Evolutionary conservation across 2,797 vertebrate species (phyloP), one percentile per base, ranked within the genome.

Genomic region (Gastrophryne carolinensis): DNA sequence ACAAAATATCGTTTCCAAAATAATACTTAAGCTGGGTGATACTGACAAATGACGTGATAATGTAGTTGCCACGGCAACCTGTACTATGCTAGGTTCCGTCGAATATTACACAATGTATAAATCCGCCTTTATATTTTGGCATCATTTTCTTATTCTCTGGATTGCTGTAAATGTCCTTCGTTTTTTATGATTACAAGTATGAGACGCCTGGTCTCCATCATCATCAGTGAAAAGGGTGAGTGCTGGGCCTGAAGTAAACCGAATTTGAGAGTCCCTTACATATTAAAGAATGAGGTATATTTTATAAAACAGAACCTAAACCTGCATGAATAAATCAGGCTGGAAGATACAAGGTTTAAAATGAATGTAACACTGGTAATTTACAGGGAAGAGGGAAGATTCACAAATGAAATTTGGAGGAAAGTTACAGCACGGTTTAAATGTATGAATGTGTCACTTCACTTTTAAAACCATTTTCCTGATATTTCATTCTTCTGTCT

Each of bases 51-150:
- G 12, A 32, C 9, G 21, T 63, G 12, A 72, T 65, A 65, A 50
- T 29, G 52, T 60, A 53, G 75, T 78, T 71, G 47, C 75, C 67
- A 71, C 19, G 68, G 61, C n/a, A 78, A 78, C 75, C 49, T 53
- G 52, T 17, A 50, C 13, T 52, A 49, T 78, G 50, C 17, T 47
- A 67, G n/a, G 53, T 41, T 35, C 49, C 39, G 23, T 30, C 50
- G 27, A 30, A 21, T 49, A 17, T 52, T 72, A 52, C 39, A 32
- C 53, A 64, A 47, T 26, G 23, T 34, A 29, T 7, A 68, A 68
- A 37, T 56, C 19, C 50, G 19, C 24, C 37, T 70, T 56, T 29
- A 19, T 49, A 39, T 11, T 21, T 41, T 65, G 30, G 34, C 52
- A 34, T n/a, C 30, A 63, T 54, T 70, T 34, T 56, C 23, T 39